Percentiles rank a stretch among this genome's conserved stretches.
Conservation (phyloP, 2,888 invertebrate species). For the Gnatocerus cornutus region DNA sequence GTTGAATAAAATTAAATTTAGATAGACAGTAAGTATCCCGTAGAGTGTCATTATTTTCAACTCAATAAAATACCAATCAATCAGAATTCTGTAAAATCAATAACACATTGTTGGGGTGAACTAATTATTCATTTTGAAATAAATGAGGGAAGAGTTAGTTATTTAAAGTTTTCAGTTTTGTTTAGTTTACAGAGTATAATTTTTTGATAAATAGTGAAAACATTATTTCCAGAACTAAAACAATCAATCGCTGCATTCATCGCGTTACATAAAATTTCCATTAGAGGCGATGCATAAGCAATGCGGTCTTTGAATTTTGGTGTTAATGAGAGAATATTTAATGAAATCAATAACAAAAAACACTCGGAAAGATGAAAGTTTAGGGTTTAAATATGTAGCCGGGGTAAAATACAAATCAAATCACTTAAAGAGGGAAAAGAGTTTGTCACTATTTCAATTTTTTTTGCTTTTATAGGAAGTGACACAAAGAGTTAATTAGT, state of each 20-base stretch:
- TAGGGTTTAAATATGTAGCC: no score
- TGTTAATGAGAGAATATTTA: conserved; percentile 21
- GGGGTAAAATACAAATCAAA: no score
- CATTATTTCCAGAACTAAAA: not conserved
- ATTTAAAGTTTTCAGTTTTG: no score
- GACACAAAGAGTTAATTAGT: no score
- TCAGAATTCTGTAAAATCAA: conserved; percentile 31
- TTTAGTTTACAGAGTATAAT: no score
- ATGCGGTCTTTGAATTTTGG: conserved; percentile 1
- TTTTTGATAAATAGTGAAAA: not conserved
- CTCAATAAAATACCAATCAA: conserved; percentile 35
- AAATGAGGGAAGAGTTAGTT: no score
- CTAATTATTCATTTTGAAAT: no score
- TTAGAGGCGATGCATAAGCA: conserved; percentile 25
- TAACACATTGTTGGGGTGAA: conserved; percentile 14
- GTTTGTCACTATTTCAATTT: no score
- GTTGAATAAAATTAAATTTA: conserved; percentile 17
- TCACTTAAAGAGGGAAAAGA: no score
- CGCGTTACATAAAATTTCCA: conserved; percentile 23
- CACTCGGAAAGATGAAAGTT: no score
- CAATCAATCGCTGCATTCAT: conserved; percentile 4
- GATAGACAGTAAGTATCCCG: conserved; percentile 19
- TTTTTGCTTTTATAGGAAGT: no score
- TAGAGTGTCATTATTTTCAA: conserved; percentile 37
- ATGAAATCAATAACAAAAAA: conserved; percentile 10